Evolutionary conservation across 2,888 invertebrate genomes (phyloP), one percentile per base, ranked within the genome.

Genomic region (Xanthostigma xanthostigma): DNA sequence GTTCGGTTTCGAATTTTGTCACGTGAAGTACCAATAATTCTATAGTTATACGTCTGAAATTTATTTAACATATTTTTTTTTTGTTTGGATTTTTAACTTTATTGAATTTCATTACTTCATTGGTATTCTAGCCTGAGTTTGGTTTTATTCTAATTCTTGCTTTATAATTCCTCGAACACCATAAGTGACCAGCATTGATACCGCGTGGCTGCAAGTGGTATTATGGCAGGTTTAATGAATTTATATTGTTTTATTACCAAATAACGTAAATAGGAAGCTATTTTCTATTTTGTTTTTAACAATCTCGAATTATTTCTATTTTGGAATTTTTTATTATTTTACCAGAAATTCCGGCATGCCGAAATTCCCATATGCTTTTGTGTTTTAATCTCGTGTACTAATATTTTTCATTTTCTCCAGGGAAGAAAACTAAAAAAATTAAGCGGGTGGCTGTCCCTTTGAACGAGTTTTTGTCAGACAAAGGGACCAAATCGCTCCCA

Each of bases 391-490:
- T 13, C 41, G 42, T 47, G 46, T 44, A 35, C 35, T 13, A 39
- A 40, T 53, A 46, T 50, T 50, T 53, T 48, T 37, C 48, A 43
- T 41, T 43, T 53, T 46, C 64, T 60, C 47, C 73, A 86, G 85
- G 78, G 70, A 90, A 84, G 77, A 90, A 84, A 75, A 79, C 75
- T 66, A 89, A 84, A 74, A 92, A 86, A 74, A 75, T 76, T 68
- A 90, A 88, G 75, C 87, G 87, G 65, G 85, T 82, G 65, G 84
- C 84, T 54, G 69, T 91, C 61, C 78, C 81, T 58, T 73, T 93
- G 61, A 86, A 81, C 65, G 83, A 84, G 60, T 91, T 93, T 66
- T 72, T 92, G 57, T 81, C 82, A 53, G 82, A 83, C 62, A 64
- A 66, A 45, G 13, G 27, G 11, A 75, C 79, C 49, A 78, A 78